A percentile compares a stretch with the other conserved stretches of the same genome.
These are phyloP conservation scores for Decapterus maruadsi DNA, from an alignment of 2,797 vertebrate genomes.

Conservation along the genomic window DNA sequence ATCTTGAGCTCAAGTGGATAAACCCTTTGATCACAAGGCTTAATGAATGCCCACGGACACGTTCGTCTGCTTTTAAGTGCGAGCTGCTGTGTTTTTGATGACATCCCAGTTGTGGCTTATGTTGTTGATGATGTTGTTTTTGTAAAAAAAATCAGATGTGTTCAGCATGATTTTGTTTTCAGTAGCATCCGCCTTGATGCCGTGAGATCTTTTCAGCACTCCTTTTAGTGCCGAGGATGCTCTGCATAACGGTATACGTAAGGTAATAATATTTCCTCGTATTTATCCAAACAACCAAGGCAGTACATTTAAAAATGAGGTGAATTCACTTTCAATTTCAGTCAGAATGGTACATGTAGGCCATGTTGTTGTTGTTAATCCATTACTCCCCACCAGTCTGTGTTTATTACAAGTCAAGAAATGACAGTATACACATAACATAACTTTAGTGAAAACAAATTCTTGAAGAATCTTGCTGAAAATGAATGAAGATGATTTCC, in stretches of 20 bases:
- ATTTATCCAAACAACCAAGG: neutral
- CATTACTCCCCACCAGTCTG: neutral
- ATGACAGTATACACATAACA: neutral
- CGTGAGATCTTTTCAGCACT: neutral
- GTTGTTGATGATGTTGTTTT: neutral
- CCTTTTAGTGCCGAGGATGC: constrained; percentile 2
- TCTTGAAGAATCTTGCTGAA: neutral
- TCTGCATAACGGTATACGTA: neutral
- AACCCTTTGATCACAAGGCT: constrained; percentile 12
- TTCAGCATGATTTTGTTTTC: neutral
- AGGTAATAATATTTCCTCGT: constrained; percentile 5
- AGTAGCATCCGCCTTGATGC: constrained; percentile 1
- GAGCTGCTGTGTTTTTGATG: constrained; percentile 13
- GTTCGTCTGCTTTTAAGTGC: neutral
- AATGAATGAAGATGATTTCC: neutral
- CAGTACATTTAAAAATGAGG: neutral
- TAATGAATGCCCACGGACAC: constrained; percentile 3
- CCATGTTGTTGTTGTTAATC: neutral
- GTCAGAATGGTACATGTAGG: constrained; percentile 8
- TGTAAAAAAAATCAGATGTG: neutral
- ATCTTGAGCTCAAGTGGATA: constrained; percentile 5
- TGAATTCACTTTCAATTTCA: neutral
- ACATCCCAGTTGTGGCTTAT: constrained; percentile 11
- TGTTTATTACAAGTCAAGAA: neutral
- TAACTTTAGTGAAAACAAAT: neutral